Percentiles rank a stretch among this genome's conserved stretches.
Conservation (phyloP, 2,113 vertebrate species). For the Tretioscincus oriximinensis region DNA sequence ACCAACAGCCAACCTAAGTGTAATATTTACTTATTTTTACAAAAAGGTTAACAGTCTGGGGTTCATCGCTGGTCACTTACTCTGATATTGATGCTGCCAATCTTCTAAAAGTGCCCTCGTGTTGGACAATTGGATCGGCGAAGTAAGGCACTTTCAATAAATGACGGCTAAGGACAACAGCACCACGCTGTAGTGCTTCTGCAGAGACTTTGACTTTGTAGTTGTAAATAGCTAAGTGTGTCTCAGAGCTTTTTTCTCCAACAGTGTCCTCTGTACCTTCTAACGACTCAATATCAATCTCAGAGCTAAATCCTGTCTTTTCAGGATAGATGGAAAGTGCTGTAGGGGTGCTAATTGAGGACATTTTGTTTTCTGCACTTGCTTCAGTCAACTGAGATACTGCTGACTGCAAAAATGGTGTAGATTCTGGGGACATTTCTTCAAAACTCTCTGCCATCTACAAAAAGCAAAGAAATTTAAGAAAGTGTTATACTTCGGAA, state of each 20-base stretch:
- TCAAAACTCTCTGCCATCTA: background rate
- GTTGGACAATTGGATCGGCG: background rate
- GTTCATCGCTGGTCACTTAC: conserved; percentile 30
- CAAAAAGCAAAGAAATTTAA: background rate
- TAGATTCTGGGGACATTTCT: background rate
- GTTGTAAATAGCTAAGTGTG: conserved; percentile 7
- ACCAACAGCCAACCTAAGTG: background rate
- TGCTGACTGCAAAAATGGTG: background rate
- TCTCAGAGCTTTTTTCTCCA: conserved; percentile 14
- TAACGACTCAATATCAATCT: background rate
- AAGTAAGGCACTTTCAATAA: background rate
- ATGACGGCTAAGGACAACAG: conserved; percentile 18
- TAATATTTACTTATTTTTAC: background rate
- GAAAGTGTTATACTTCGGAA: background rate
- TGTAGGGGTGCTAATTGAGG: too few species aligned
- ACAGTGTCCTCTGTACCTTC: background rate
- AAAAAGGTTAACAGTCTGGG: background rate
- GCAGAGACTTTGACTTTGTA: conserved; percentile 2
- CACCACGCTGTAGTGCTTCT: conserved; percentile 10
- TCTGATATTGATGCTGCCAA: conserved; percentile 37
- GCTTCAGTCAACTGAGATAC: background rate
- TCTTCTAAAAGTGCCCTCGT: conserved; percentile 20
- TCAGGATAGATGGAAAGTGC: background rate
- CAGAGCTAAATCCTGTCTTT: background rate
- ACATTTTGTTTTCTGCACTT: background rate